phyloP scores from a whole-genome alignment of 2,888 invertebrate genomes.

The Drosophila paranaensis region DNA sequence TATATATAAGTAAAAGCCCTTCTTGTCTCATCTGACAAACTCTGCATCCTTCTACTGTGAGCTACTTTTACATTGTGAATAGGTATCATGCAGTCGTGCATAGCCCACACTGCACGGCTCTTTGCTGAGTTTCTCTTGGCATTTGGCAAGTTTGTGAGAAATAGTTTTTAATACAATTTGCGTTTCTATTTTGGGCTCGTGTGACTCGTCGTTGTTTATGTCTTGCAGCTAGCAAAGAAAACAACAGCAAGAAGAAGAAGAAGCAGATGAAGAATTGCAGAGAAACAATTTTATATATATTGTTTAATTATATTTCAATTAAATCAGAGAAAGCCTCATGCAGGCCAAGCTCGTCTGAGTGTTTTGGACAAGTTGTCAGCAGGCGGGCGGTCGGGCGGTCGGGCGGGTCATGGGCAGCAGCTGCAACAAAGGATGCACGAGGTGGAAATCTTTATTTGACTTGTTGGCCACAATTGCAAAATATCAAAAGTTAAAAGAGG shows the following conservation, averaged over 20 bases:
- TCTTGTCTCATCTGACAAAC: too few relatives aligned
- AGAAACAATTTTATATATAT: background rate
- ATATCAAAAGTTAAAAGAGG: constrained; percentile 8
- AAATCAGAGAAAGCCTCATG: background rate
- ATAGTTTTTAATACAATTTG: constrained; percentile 17
- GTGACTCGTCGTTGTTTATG: constrained; percentile 60
- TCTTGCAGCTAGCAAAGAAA: constrained; percentile 18
- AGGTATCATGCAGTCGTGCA: background rate
- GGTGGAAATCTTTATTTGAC: constrained; percentile 2
- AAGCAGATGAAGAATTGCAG: background rate
- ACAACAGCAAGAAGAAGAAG: background rate
- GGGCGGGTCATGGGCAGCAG: background rate
- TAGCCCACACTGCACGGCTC: background rate
- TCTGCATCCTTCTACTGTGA: too few relatives aligned
- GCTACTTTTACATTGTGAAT: too few relatives aligned
- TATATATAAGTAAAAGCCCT: background rate
- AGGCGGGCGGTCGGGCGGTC: background rate
- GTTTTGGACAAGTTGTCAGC: constrained; percentile 12
- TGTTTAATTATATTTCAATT: background rate
- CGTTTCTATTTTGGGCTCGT: constrained; percentile 46
- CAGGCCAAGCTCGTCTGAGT: background rate
- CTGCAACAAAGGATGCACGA: background rate
- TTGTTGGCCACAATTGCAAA: constrained; percentile 29
- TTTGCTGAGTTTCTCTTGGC: background rate
- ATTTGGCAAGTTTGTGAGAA: constrained; percentile 21